Conservation (phyloP, 2,113 vertebrate species). For the Cryptomyrus ogoouensis region DNA sequence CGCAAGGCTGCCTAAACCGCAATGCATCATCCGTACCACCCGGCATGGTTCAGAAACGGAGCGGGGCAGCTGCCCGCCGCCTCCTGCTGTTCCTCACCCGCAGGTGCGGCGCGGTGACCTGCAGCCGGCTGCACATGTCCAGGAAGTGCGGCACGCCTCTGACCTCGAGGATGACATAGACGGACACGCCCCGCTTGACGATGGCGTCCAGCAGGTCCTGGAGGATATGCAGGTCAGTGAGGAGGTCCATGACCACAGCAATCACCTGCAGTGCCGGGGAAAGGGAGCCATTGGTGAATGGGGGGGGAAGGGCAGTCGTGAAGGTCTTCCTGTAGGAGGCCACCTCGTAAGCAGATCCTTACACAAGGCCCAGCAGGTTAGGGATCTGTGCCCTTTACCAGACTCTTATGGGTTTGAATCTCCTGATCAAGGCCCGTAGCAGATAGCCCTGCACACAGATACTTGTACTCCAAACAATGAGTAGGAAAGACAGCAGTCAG, state of each 20-base stretch:
- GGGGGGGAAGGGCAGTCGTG: background rate
- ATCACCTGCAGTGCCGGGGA: constrained; percentile 62
- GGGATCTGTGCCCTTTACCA: background rate
- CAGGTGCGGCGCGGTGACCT: constrained; percentile 71
- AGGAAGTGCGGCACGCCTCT: constrained; percentile 71
- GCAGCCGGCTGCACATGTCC: constrained; percentile 81
- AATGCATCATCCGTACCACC: background rate
- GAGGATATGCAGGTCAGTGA: constrained; percentile 86
- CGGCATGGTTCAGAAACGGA: background rate
- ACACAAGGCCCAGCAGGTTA: background rate
- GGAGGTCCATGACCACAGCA: constrained; percentile 87
- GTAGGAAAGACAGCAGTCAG: background rate
- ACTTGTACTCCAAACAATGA: background rate
- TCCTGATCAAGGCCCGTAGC: background rate
- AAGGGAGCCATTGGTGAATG: background rate
- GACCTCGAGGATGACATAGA: constrained; percentile 82
- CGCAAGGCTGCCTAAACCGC: background rate
- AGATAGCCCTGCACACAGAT: background rate
- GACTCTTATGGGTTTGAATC: background rate
- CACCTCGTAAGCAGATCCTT: background rate
- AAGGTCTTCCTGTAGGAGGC: background rate
- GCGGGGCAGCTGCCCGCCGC: background rate
- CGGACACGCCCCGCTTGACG: constrained; percentile 71
- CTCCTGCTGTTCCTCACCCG: constrained; percentile 61
- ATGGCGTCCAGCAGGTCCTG: constrained; percentile 82